phyloP scores from a whole-genome alignment of 2,113 vertebrate species.

The Meriones unguiculatus region DNA sequence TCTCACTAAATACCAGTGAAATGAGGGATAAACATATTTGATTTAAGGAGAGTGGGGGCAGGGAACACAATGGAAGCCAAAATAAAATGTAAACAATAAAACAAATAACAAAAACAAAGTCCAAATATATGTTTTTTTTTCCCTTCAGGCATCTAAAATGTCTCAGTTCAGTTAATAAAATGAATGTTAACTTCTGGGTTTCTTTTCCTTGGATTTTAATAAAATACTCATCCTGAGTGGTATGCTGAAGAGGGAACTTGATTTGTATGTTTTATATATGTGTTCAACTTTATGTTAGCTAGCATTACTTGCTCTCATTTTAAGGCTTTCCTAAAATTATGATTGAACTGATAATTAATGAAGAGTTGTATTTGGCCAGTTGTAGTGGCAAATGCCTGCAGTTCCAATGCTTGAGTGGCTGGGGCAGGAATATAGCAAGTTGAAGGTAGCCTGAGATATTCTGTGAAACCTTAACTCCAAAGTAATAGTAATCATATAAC shows the following conservation, averaged over 20 bases:
- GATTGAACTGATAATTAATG: constrained; percentile 4
- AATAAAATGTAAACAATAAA: not conserved
- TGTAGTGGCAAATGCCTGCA: not conserved
- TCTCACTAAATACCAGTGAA: not conserved
- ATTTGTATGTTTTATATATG: not conserved
- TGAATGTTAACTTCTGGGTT: not conserved
- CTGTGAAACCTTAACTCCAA: not conserved
- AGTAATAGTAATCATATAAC: not conserved
- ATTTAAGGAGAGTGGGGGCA: not conserved
- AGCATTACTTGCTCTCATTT: constrained; percentile 28
- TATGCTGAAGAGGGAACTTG: not conserved
- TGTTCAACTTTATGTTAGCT: constrained; percentile 32
- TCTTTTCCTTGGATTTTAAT: constrained; percentile 3
- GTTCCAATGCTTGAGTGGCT: not conserved
- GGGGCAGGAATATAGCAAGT: not conserved
- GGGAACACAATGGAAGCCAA: not conserved
- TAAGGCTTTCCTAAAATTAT: constrained; percentile 24
- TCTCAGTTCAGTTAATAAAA: not conserved
- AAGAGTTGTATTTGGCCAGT: no score
- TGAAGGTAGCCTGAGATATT: not conserved
- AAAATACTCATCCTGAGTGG: not conserved
- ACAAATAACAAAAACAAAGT: not conserved
- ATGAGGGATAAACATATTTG: not conserved
- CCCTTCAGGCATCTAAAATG: not conserved
- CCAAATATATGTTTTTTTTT: not conserved